Base-by-base conservation (phyloP, 2,797 vertebrate genomes). In the Coendou prehensilis region DNA sequence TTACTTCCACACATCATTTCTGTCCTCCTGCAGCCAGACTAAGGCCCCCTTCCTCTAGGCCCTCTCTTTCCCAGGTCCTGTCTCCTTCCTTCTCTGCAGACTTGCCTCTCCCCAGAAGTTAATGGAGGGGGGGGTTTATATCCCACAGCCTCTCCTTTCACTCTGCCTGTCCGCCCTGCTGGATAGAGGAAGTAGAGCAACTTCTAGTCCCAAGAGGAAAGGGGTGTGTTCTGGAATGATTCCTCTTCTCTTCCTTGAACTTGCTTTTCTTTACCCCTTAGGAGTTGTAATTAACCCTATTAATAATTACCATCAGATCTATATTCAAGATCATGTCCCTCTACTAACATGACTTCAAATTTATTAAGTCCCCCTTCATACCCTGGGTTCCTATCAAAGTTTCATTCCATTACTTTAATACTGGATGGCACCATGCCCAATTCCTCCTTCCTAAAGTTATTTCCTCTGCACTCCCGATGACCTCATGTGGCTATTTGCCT, bases 141-240 rank as follows among this genome's bases (percentile, higher is more conserved):
- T 6, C 22, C 56, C 85, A 28, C 56, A 20, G 75, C 18, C 45
- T 33, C 47, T 0, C 33, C 15, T 2, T 69, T 56, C 52, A 56
- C 47, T 10, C 69, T 23, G 69, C 56, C 82, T 10, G 2, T 6
- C 50, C 14, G 11, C 9, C 11, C 26, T 3, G 17, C 50, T 26
- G 15, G 5, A 26, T 15, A 5, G 47, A 13, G 30, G 37, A 50
- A 56, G 33, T 0, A 23, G 23, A 50, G 30, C 41, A 8, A 22
- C 33, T 50, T 78, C 41, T 47, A 5, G 37, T 20, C 63, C 45
- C 73, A 17, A 28, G n/a, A 75, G 18, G 9, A 6, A 17, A 20
- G 18, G 5, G 13, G 20, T 15, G 0, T 3, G 28, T 30, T 14
- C 8, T 10, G 22, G 4, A 9, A 14, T 3, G 54, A 22, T 28